Conservation (phyloP, 2,888 invertebrate species). For the Adineta ricciae region DNA sequence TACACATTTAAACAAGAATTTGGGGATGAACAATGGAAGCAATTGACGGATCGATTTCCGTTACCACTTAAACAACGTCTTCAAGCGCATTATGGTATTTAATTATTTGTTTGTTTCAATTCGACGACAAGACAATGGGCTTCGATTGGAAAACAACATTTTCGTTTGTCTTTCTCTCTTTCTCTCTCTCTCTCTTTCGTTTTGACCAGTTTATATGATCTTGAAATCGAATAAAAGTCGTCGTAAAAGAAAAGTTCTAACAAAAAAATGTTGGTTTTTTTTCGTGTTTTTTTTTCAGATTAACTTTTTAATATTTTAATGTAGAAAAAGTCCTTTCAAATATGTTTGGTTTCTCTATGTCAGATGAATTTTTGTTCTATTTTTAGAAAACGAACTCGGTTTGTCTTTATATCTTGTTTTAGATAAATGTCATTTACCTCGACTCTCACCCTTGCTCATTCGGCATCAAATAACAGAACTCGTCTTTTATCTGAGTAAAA, state of each 20-base stretch:
- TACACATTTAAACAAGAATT: constrained; percentile 95
- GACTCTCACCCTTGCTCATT: no score
- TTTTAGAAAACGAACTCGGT: background rate
- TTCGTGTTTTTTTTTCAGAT: background rate
- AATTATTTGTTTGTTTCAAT: constrained; percentile 43
- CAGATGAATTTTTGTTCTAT: background rate
- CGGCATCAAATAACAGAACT: no score
- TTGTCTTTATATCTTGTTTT: background rate
- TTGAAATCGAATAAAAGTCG: background rate
- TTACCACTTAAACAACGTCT: constrained; percentile 80
- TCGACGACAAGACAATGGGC: background rate
- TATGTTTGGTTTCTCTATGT: background rate
- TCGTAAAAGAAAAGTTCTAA: background rate
- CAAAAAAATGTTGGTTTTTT: background rate
- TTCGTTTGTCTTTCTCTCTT: background rate
- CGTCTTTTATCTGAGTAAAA: background rate
- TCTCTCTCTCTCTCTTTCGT: no score
- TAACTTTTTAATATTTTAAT: background rate
- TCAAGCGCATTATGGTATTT: constrained; percentile 72
- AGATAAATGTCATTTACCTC: background rate
- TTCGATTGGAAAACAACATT: background rate
- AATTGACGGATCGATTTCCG: constrained; percentile 93
- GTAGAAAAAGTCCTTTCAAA: background rate
- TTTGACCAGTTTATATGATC: background rate
- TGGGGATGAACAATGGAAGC: constrained; percentile 91